Evolutionary conservation across 2,797 vertebrate species (phyloP).

Genomic region (Coranthus polyacanthus): DNA sequence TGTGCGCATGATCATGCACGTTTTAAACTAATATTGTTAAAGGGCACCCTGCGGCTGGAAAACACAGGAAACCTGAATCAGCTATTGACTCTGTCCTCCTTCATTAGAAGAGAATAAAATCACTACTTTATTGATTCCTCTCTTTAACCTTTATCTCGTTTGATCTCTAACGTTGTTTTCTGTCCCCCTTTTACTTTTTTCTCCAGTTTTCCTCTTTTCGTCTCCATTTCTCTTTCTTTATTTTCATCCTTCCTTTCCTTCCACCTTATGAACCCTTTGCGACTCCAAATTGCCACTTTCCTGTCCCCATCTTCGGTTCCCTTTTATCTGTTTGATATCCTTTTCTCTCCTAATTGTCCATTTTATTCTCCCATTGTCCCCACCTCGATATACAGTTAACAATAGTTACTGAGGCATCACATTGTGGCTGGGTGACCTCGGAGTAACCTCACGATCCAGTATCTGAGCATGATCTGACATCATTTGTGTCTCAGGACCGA

Average conservation of each 20-base stretch:
- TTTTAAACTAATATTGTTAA: constrained; percentile 62
- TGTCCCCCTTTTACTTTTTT: not conserved
- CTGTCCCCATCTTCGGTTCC: constrained; percentile 5
- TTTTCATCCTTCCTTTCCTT: not conserved
- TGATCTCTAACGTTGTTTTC: constrained; percentile 57
- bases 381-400: constrained; percentile 7
- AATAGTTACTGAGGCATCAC: constrained; percentile 13
- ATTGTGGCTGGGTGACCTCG: constrained; percentile 22
- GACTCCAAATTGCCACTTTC: not conserved
- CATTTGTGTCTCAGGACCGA: constrained; percentile 14
- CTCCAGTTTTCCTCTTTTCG: constrained; percentile 16
- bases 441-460: constrained; percentile 11
- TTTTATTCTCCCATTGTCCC: not conserved
- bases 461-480: constrained; percentile 11
- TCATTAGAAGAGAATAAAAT: constrained; percentile 68
- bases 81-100: constrained; percentile 68
- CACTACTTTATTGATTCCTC: constrained; percentile 62
- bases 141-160: constrained; percentile 63
- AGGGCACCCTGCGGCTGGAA: constrained; percentile 46
- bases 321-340: constrained; percentile 5
- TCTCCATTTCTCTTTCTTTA: not conserved
- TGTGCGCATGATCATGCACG: constrained; percentile 2
- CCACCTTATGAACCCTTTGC: constrained; percentile 8
- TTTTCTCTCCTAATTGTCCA: not conserved
- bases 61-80: constrained; percentile 63